Base-by-base conservation (phyloP, 2,888 invertebrate genomes). In the Autographa gamma region DNA sequence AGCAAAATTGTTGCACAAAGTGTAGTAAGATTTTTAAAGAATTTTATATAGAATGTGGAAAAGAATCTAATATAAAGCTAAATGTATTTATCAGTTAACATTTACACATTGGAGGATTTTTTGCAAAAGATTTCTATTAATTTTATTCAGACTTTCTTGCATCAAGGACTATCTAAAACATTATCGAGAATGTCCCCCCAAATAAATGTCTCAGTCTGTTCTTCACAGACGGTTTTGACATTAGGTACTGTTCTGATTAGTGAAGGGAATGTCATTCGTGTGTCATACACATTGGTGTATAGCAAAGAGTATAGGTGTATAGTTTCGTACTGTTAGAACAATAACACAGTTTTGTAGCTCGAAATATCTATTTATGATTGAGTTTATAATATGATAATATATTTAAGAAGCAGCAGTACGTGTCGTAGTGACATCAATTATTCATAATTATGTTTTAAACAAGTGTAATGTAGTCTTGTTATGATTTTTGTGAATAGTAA, bases 401-500 rank as follows among this genome's bases (percentile, higher is more conserved):
- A 48, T 7, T 48, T 48, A 6, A 48, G 48, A 56, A 13, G 19
- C 25, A 19, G 54, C 13, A 19, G 19, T 13, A 13, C 8, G 19
- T 25, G 54, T 13, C 19, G 18, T 25, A 56, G 19, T 56, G 54
- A n/a, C n/a, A 19, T 4, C 18, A 31, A 59, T 32, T 59, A 32
- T 2, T 59, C n/a, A 13, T 32, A 41, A 58, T 34, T 43, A 16
- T 2, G 14, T 13, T 43, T 19, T 13, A 9, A 58, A 0, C 41
- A 61, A 14, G 9, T 43, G 18, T 38, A 69, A 48, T 41, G 13
- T 32, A 56, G 9, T 34, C 16, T 32, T 62, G 0, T 18, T 31
- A 31, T n/a, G 19, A 38, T n/a, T 56, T 19, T 2, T 63, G 65
- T 80, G n/a, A 58, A 60, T 68, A n/a, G 48, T 13, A 48, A 32